phyloP scores from a whole-genome alignment of 2,113 vertebrate species.

The Grantiella picta region DNA sequence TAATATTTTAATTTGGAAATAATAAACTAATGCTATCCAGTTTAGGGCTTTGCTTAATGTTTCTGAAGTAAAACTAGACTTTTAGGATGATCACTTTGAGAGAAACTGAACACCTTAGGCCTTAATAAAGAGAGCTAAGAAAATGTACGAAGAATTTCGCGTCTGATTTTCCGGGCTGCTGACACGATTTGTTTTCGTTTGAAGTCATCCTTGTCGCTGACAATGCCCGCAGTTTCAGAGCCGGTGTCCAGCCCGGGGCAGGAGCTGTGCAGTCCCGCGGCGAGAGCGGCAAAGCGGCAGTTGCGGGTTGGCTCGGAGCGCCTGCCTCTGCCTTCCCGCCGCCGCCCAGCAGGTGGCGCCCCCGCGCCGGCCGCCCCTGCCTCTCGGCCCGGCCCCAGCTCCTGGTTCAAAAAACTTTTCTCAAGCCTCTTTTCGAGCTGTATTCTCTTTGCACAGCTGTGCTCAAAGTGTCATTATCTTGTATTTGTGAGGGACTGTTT shows the following conservation, averaged over 20 bases:
- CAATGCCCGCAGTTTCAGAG: rapidly evolving
- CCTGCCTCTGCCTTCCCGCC: background rate
- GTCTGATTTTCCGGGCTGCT: background rate
- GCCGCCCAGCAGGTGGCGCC: background rate
- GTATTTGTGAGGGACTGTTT: background rate
- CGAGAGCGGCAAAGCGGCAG: rapidly evolving
- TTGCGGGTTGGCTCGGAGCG: rapidly evolving
- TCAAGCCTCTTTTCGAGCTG: rapidly evolving
- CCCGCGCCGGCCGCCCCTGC: background rate
- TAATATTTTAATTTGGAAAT: background rate
- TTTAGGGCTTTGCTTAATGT: background rate
- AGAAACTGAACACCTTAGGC: background rate
- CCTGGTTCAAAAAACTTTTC: too few relatives aligned
- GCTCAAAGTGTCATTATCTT: background rate
- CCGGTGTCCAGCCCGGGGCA: rapidly evolving
- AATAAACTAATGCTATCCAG: background rate
- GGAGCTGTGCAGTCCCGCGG: rapidly evolving
- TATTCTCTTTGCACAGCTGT: background rate
- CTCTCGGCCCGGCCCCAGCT: too few relatives aligned
- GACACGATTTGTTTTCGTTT: rapidly evolving
- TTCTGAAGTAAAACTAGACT: background rate
- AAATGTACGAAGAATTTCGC: rapidly evolving
- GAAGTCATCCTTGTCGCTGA: background rate
- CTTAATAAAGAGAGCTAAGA: background rate
- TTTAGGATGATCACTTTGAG: background rate